Conservation (phyloP, 2,113 vertebrate genomes). For the Centrocercus urophasianus region DNA sequence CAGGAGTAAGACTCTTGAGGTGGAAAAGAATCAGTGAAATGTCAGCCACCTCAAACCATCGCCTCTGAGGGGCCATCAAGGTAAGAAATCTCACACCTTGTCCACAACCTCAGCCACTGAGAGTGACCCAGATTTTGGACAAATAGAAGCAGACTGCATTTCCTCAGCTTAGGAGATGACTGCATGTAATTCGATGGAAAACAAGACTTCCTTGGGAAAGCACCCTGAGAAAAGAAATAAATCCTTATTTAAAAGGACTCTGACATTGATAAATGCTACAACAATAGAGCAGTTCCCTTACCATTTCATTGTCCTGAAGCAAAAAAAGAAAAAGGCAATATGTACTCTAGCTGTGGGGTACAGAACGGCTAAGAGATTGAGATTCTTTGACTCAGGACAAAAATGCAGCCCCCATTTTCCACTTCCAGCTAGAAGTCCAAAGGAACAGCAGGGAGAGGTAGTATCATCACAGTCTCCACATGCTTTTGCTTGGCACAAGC, state of each 20-base stretch:
- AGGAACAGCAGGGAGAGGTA: slow-evolving; percentile 28
- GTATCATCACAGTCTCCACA: slow-evolving; percentile 7
- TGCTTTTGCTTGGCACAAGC: slow-evolving; percentile 8
- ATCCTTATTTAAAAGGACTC: slow-evolving; percentile 4
- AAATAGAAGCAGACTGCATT: slow-evolving; percentile 6
- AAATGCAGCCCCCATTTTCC: not conserved
- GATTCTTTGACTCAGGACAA: slow-evolving; percentile 11
- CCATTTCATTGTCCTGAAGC: not conserved
- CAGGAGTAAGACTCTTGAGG: not conserved
- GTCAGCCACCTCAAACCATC: not conserved
- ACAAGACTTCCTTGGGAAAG: not conserved
- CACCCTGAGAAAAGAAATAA: not conserved
- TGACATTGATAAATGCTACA: not conserved
- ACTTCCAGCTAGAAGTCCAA: slow-evolving; percentile 15
- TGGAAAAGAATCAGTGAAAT: not conserved
- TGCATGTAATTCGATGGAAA: not conserved
- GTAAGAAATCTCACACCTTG: not conserved
- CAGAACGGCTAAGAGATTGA: not conserved
- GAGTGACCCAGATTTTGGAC: not conserved
- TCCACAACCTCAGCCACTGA: not conserved
- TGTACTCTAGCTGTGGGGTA: not conserved
- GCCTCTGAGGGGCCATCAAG: not conserved
- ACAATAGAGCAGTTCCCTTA: not conserved
- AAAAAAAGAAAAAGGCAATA: not conserved
- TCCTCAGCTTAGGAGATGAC: not conserved